Evolutionary conservation across 2,888 invertebrate genomes (phyloP).

Genomic region (Calliphora vomitoria): DNA sequence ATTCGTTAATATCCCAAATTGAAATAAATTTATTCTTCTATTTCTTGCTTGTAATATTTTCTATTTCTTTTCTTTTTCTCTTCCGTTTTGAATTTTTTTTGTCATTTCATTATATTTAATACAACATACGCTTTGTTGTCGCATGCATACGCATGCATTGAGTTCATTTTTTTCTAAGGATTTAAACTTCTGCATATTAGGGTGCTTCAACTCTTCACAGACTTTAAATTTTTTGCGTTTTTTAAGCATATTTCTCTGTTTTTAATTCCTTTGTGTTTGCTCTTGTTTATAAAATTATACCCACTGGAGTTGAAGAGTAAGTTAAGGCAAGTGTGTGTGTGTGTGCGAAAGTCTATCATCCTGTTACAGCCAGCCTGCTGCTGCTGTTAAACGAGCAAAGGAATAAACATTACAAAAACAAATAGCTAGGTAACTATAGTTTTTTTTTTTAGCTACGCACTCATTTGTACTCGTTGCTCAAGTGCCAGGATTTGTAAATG

Average conservation of each 20-base stretch:
- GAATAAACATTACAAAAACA: slow-evolving; percentile 8
- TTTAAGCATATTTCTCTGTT: not conserved
- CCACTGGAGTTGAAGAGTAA: slow-evolving; percentile 63
- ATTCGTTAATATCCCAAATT: too few relatives aligned
- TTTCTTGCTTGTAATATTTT: not conserved
- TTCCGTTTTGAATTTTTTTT: not conserved
- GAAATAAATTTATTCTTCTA: too few relatives aligned
- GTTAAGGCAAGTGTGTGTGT: not conserved
- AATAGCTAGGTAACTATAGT: slow-evolving; percentile 23
- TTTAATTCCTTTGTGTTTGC: slow-evolving; percentile 52
- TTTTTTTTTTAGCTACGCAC: slow-evolving; percentile 38
- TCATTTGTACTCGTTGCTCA: slow-evolving; percentile 30
- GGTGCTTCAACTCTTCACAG: slow-evolving; percentile 16
- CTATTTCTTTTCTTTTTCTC: not conserved
- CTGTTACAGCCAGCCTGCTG: not conserved
- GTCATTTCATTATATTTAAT: slow-evolving; percentile 10
- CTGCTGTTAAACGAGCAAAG: not conserved
- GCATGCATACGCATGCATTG: slow-evolving; percentile 20
- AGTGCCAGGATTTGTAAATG: slow-evolving; percentile 62
- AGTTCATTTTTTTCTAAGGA: not conserved
- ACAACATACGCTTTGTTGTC: slow-evolving; percentile 42
- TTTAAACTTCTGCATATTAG: slow-evolving; percentile 22
- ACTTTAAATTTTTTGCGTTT: not conserved
- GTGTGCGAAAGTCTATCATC: slow-evolving; percentile 36
- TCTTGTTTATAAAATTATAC: slow-evolving; percentile 70